A percentile compares a stretch with the other conserved stretches of the same genome.
phyloP scores from a whole-genome alignment of 2,797 vertebrate genomes.

The Anomalospiza imberbis region DNA sequence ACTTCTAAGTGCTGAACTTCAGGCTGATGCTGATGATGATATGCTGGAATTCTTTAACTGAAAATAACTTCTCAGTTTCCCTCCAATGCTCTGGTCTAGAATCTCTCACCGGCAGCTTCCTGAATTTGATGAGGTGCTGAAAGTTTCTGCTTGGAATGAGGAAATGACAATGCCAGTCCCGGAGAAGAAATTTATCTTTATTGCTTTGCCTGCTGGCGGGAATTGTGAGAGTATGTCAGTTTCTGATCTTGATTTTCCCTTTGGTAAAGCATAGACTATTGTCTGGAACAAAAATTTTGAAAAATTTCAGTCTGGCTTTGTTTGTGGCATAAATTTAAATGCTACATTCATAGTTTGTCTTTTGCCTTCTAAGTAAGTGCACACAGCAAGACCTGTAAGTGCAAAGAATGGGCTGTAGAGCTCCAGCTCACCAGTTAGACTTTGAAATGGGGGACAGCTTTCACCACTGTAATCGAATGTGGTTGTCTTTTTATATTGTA shows the following conservation, averaged over 20 bases:
- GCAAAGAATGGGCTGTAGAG: background rate
- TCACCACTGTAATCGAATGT: background rate
- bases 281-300: background rate
- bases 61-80: background rate
- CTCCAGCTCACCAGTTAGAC: background rate
- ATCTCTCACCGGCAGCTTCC: constrained; percentile 69
- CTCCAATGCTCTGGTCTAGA: constrained; percentile 40
- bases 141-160: constrained; percentile 14
- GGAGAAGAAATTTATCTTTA: constrained; percentile 80
- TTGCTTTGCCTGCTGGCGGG: constrained; percentile 68
- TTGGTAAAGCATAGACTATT: background rate
- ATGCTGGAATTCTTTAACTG: background rate
- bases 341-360: background rate
- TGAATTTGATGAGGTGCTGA: constrained; percentile 76
- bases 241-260: background rate
- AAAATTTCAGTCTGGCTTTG: background rate
- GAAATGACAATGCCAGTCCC: constrained; percentile 50
- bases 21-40: background rate
- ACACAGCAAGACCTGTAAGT: background rate
- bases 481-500: background rate
- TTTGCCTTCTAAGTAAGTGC: background rate
- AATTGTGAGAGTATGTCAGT: background rate
- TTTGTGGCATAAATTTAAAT: background rate
- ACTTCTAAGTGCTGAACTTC: background rate
- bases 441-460: background rate